Evolutionary conservation across 2,888 invertebrate species (phyloP), one percentile per base, ranked within the genome.

Genomic region (Drosophila recens): DNA sequence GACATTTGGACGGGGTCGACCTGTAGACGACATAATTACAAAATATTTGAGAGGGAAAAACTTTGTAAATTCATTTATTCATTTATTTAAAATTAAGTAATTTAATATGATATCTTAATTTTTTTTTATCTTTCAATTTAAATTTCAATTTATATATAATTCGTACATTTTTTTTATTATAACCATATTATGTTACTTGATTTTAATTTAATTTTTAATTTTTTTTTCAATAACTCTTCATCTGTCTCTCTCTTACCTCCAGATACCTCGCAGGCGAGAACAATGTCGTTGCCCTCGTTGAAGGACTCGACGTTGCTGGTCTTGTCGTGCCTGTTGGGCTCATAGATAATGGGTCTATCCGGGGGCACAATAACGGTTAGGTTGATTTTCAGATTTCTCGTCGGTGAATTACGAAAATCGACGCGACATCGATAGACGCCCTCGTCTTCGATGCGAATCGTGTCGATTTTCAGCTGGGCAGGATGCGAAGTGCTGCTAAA

Each of bases 251-350:
- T 91, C 94, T 94, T 94, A 96, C 97, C 97, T 93, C 97, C 97
- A 82, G 95, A 95, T 11, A 96, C 96, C 94, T 97, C 96, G 90
- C 97, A 97, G 89, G 96, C 95, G 77, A 97, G 94, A 87, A 95
- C 94, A 56, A 97, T 96, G 90, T 97, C 96, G 72, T 95, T 95
- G 38, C 97, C 97, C 93, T 97, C 97, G 91, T 97, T 97, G 93
- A 97, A 97, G 27, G 96, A 96, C 91, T 97, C 96, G 81, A 96
- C 95, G 80, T 96, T 93, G 91, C 95, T 95, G 79, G 96, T 95
- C 90, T 95, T 94, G 90, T 97, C 96, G 91, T 96, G 94, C 89
- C 95, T 94, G 89, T 95, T 95, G 51, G 95, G 95, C 90, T 97
- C 97, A 92, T 95, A 96, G 93, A 97, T 97, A 87, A 96, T 95